Evolutionary conservation across 2,113 vertebrate genomes (phyloP), one percentile per base, ranked within the genome.

Genomic region (Cyphomyrus discorhynchus): DNA sequence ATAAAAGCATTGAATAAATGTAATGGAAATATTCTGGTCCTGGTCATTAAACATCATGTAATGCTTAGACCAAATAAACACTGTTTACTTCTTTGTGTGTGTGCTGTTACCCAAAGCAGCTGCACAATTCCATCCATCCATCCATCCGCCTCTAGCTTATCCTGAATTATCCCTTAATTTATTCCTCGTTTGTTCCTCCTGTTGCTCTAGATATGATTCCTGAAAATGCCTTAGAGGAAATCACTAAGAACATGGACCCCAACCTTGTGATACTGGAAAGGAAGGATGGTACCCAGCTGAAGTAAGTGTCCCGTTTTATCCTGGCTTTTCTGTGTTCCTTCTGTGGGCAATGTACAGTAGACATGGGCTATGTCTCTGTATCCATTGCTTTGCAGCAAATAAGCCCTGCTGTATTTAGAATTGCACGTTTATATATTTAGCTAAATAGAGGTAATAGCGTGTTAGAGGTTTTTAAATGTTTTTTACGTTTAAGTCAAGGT

Each of bases 151-250:
- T 42, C 35, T 80, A 19, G 15, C 35, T 42, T 80, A 42, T 80
- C 35, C 13, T 80, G 74, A 42, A 80, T 42, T 80, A 42, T 42
- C 3, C 35, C 9, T 42, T 42, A 11, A 35, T 39, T 15, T 39
- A 56, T 56, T 56, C 53, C 17, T 56, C 0, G 11, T 84, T 70
- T n/a, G 90, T 31, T 47, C 7, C 17, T 45, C 2, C 82, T 77
- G 17, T 21, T 89, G 10, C 86, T 49, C 49, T 92, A 98, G 98
- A 99, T 92, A 98, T 99, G 98, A 99, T 99, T 93, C 97, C 98
- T 92, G 98, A 99, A 95, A 99, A 99, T 3, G 98, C 98, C 92
- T 95, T 99, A 92, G 98, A 99, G 93, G 98, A 99, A 93, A 98
- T 99, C 94, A 99, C 98, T 19, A 99, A 99, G 95, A 99, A 99